phyloP scores from a whole-genome alignment of 2,888 invertebrate species.

The Xylophagus ater region DNA sequence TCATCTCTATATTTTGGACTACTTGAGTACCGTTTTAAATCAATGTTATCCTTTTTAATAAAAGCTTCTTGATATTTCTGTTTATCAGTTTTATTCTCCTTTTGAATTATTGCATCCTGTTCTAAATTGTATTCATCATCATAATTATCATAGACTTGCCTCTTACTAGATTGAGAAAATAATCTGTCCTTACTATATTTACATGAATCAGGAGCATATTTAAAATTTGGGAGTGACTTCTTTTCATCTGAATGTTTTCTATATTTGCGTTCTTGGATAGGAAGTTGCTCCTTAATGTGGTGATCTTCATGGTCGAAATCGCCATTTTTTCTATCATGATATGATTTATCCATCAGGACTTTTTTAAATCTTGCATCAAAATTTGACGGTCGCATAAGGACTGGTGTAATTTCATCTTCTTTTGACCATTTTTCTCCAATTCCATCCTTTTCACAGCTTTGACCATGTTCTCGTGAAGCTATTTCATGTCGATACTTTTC shows the following conservation, averaged over 20 bases:
- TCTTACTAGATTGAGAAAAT: conserved; percentile 5
- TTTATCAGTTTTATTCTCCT: conserved; percentile 38
- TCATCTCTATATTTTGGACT: conserved; percentile 10
- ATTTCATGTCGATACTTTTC: conserved; percentile 5
- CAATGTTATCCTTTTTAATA: conserved; percentile 28
- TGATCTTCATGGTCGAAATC: conserved; percentile 23
- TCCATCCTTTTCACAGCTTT: conserved; percentile 7
- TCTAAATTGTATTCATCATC: conserved; percentile 29
- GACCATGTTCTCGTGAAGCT: too few species aligned
- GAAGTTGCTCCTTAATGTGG: conserved; percentile 16
- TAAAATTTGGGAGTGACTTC: conserved; percentile 16
- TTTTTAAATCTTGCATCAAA: conserved; percentile 37
- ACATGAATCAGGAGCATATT: conserved; percentile 25
- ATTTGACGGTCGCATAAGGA: conserved; percentile 35
- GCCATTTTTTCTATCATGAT: conserved; percentile 21
- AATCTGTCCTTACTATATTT: conserved; percentile 29
- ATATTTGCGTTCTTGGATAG: conserved; percentile 9
- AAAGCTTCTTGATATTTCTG: conserved; percentile 36
- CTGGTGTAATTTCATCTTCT: conserved; percentile 38
- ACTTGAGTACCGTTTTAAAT: conserved; percentile 12
- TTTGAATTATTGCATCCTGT: conserved; percentile 20
- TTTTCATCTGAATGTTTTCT: conserved; percentile 17
- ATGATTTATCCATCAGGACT: conserved; percentile 27
- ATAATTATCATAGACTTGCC: conserved; percentile 25
- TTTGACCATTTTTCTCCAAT: conserved; percentile 11